phyloP scores from a whole-genome alignment of 35 echinoderm and acorn worm genomes.

The Chiridota heheva region DNA sequence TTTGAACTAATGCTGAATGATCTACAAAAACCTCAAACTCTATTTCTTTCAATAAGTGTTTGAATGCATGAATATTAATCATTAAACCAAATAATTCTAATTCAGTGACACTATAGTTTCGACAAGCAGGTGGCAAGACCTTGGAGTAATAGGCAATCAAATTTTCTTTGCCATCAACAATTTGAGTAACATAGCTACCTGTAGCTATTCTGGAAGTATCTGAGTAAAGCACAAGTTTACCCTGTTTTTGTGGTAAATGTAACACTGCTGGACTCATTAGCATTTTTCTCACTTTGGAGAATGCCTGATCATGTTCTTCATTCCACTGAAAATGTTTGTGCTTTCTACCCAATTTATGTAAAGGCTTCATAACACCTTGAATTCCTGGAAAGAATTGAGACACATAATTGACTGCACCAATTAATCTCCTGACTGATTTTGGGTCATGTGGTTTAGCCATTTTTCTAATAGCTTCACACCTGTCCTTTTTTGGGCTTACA shows the following conservation, averaged over 20 bases:
- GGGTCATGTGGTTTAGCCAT: not conserved
- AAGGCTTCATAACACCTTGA: slow-evolving; percentile 15
- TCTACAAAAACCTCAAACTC: slow-evolving; percentile 10
- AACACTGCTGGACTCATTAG: slow-evolving; percentile 22
- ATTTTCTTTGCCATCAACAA: slow-evolving; percentile 25
- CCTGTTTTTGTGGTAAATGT: slow-evolving; percentile 11
- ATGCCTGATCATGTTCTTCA: slow-evolving; percentile 15
- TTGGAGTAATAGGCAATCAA: slow-evolving; percentile 38
- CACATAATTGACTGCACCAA: slow-evolving; percentile 52
- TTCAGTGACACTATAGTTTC: slow-evolving; percentile 32
- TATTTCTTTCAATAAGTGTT: not conserved
- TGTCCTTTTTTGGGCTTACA: not conserved
- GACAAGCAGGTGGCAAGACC: slow-evolving; percentile 14
- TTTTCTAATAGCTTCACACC: slow-evolving; percentile 20
- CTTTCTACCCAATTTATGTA: slow-evolving; percentile 5
- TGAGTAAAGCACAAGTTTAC: slow-evolving; percentile 30
- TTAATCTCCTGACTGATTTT: slow-evolving; percentile 5
- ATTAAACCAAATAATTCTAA: slow-evolving; percentile 34
- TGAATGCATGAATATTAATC: slow-evolving; percentile 12
- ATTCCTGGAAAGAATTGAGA: slow-evolving; percentile 18
- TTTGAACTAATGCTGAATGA: slow-evolving; percentile 37
- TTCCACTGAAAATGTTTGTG: slow-evolving; percentile 21
- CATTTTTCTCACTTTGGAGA: slow-evolving; percentile 27
- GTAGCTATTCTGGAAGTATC: slow-evolving; percentile 40
- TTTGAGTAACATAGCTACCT: slow-evolving; percentile 44